Evolutionary conservation across 1,140 invertebrate genomes (phyloP).

Genomic region (Lineus longissimus): DNA sequence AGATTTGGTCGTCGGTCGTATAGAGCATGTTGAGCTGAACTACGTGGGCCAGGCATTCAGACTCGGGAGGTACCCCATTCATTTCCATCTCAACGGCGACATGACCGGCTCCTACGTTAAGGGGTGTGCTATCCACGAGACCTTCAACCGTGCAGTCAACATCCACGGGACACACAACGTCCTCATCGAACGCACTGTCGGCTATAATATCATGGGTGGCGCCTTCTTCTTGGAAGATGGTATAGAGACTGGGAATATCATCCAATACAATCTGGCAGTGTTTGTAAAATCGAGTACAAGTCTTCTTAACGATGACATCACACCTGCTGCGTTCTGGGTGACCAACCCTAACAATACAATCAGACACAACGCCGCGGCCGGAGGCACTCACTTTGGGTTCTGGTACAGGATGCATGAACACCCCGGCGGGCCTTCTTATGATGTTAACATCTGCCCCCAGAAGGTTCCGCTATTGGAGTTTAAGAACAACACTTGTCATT

Average conservation of each 20-base stretch:
- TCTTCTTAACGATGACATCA: conserved; percentile 52
- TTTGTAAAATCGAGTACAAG: conserved; percentile 45
- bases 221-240: conserved; percentile 52
- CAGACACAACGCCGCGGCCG: conserved; percentile 42
- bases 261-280: conserved; percentile 44
- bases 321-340: conserved; percentile 39
- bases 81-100: conserved; percentile 47
- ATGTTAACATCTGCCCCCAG: conserved; percentile 32
- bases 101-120: conserved; percentile 43
- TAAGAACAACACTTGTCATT: conserved; percentile 48
- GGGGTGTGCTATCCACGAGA: conserved; percentile 40
- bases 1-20: not conserved
- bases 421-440: conserved; percentile 46
- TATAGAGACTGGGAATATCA: conserved; percentile 44
- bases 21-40: not conserved
- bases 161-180: conserved; percentile 43
- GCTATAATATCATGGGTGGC: conserved; percentile 47
- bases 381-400: conserved; percentile 50
- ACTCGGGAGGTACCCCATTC: conserved; percentile 49
- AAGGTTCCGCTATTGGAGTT: conserved; percentile 34
- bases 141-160: conserved; percentile 52
- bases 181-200: conserved; percentile 35
- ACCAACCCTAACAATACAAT: conserved; percentile 46
- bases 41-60: conserved; percentile 48
- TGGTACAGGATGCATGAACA: conserved; percentile 48